Evolutionary conservation across 2,888 invertebrate genomes (phyloP), one percentile per base, ranked within the genome.

Genomic region (Tiliacea citrago): DNA sequence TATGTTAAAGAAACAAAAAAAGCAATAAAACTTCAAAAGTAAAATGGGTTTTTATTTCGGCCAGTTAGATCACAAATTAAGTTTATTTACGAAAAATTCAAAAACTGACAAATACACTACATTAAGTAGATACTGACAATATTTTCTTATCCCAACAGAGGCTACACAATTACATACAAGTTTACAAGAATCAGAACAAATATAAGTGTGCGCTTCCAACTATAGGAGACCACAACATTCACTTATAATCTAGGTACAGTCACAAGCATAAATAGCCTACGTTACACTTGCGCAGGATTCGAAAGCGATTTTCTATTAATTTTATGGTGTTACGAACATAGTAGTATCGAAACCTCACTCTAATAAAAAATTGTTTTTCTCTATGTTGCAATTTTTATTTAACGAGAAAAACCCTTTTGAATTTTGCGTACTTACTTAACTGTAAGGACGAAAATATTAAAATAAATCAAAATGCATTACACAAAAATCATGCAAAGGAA

Each of bases 1-100:
- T 96, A 96, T 96, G 96, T 96, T 95, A 96, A 95, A 94, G 92
- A 94, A 93, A 95, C 92, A 90, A 95, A 95, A 96, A 96, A 96
- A 94, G 91, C 92, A 96, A 96, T 96, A 96, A 96, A 96, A 96
- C 93, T 94, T 95, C 92, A 93, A 96, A 96, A 95, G 92, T 90
- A 92, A 87, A 83, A 55, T 89, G 89, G 90, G 85, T 92, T 95
- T 94, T 94, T 91, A 92, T 94, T 93, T 91, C 66, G 45, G 63
- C 65, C 55, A 57, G 51, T 57, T 53, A 29, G 16, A 49, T 73
- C 18, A 58, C 51, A 24, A 51, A 71, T 53, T 8, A 70, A 45
- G n/a, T 24, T 1, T 16, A 51, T 24, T 13, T 7, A 47, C 1
- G 1, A 47, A 24, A 47, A 1, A 13, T 21, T 0, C 0, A 0